Evolutionary conservation across 2,797 vertebrate genomes (phyloP).

Genomic region (Pseudochromis fuscus): DNA sequence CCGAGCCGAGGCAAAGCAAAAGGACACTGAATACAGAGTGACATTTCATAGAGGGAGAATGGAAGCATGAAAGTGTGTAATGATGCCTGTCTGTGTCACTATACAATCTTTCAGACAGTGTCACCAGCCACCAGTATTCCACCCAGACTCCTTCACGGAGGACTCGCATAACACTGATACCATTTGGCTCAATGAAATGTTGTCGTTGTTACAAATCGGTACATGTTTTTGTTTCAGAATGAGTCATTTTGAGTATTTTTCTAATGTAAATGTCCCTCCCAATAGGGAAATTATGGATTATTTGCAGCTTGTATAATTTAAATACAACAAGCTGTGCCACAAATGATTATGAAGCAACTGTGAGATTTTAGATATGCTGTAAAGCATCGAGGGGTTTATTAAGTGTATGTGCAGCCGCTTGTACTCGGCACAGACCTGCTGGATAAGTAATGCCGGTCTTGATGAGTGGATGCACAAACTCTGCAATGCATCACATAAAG

Average conservation of each 20-base stretch:
- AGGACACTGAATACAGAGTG: constrained; percentile 55
- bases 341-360: constrained; percentile 20
- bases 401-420: background rate
- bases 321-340: background rate
- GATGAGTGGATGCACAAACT: background rate
- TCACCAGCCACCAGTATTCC: constrained; percentile 14
- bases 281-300: background rate
- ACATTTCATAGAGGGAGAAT: constrained; percentile 59
- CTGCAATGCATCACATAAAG: background rate
- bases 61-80: constrained; percentile 70
- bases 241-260: background rate
- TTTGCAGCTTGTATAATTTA: constrained; percentile 2
- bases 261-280: background rate
- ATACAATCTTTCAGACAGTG: constrained; percentile 35
- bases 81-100: constrained; percentile 64
- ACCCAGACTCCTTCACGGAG: constrained; percentile 16
- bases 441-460: background rate
- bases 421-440: background rate
- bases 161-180: constrained; percentile 2
- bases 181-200: background rate
- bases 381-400: constrained; percentile 15
- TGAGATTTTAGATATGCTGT: constrained; percentile 10
- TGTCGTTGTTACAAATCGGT: background rate
- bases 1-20: constrained; percentile 30
- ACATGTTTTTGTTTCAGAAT: background rate